phyloP scores from a whole-genome alignment of 1,140 invertebrate species.

The Drosophila kepulauana region DNA sequence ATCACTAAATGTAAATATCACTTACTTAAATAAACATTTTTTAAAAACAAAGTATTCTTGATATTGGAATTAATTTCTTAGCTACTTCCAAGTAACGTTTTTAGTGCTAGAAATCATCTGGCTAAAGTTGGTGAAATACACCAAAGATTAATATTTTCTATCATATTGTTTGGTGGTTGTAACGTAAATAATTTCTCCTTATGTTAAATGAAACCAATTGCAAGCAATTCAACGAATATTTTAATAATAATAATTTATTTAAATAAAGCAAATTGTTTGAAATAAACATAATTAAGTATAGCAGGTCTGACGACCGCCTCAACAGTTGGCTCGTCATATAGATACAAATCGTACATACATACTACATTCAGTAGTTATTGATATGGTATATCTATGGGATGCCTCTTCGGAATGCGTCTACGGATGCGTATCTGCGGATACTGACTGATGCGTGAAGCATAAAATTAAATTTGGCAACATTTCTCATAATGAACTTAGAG shows the following conservation, averaged over 20 bases:
- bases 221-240: not conserved
- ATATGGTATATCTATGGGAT: not conserved
- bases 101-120: no score
- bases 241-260: conserved; percentile 77
- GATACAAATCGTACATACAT: not conserved
- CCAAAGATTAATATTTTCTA: no score
- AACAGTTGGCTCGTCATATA: conserved; percentile 35
- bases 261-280: conserved; percentile 76
- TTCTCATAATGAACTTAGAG: conserved; percentile 79
- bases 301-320: conserved; percentile 59
- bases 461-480: conserved; percentile 84
- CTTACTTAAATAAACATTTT: no score
- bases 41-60: no score
- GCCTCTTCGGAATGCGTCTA: conserved; percentile 1
- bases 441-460: conserved; percentile 74
- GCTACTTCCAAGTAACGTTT: no score
- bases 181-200: no score
- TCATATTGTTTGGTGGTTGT: no score
- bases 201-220: not conserved
- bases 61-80: no score
- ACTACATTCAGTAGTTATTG: not conserved
- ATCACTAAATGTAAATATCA: no score
- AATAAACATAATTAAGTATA: conserved; percentile 75
- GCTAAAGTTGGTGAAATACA: no score
- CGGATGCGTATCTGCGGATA: conserved; percentile 43